A percentile compares a stretch with the other conserved stretches of the same genome.
Evolutionary conservation across 2,888 invertebrate genomes (phyloP).

Genomic region (Psylliodes chrysocephalus): DNA sequence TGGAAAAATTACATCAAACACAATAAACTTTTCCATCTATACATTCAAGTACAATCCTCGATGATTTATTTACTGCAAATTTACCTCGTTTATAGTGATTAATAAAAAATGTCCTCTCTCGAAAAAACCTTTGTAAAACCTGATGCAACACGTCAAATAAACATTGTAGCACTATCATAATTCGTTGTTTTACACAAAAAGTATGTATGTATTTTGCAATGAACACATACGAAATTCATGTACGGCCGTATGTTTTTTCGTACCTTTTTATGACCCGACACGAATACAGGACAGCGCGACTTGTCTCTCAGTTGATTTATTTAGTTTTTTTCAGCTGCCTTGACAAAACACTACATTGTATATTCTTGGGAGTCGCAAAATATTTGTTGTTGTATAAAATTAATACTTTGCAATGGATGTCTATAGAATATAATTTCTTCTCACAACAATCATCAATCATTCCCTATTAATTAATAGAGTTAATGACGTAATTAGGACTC

Average conservation of each 20-base stretch:
- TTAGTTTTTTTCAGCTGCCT: not conserved
- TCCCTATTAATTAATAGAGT: no score
- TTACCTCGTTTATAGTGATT: no score
- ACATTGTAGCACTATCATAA: slow-evolving; percentile 9
- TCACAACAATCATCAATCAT: no score
- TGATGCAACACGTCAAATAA: not conserved
- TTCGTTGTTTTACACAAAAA: slow-evolving; percentile 16
- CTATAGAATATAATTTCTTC: no score
- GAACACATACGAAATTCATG: slow-evolving; percentile 19
- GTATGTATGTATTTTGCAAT: slow-evolving; percentile 23
- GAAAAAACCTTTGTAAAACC: not conserved
- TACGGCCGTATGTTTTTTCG: slow-evolving; percentile 24
- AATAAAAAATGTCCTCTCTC: not conserved
- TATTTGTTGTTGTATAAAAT: no score
- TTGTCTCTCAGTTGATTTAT: slow-evolving; percentile 4
- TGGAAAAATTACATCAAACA: no score
- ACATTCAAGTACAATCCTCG: no score
- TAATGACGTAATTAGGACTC: no score
- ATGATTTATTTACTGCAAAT: no score
- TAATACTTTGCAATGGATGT: no score
- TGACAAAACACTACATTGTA: no score
- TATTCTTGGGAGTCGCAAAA: not conserved
- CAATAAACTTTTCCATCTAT: no score
- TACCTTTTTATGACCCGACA: slow-evolving; percentile 24
- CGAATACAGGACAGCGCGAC: slow-evolving; percentile 11